Evolutionary conservation across 2,113 vertebrate species (phyloP).

Genomic region (Zingel zingel): DNA sequence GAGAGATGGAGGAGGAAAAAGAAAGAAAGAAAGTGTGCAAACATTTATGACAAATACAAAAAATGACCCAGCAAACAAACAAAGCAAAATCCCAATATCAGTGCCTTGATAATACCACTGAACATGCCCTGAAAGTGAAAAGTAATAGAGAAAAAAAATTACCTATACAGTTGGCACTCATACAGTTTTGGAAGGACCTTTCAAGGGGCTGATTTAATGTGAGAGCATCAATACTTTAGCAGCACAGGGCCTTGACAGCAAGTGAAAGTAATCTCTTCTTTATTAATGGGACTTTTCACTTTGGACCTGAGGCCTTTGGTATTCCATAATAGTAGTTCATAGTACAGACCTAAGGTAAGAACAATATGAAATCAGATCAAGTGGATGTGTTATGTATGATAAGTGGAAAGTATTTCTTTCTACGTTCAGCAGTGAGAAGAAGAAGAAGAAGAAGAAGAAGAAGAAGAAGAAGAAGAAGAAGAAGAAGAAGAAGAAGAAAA

Average conservation of each 20-base stretch:
- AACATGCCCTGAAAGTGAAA: slow-evolving; percentile 68
- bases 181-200: slow-evolving; percentile 75
- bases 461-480: background rate
- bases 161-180: slow-evolving; percentile 63
- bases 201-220: slow-evolving; percentile 80
- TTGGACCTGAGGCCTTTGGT: slow-evolving; percentile 76
- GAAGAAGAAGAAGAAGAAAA: background rate
- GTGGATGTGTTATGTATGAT: slow-evolving; percentile 66
- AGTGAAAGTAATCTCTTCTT: slow-evolving; percentile 81
- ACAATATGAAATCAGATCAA: slow-evolving; percentile 80
- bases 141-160: slow-evolving; percentile 63
- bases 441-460: background rate
- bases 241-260: slow-evolving; percentile 75
- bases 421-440: slow-evolving; percentile 32
- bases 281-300: slow-evolving; percentile 83
- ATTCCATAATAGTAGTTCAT: slow-evolving; percentile 76
- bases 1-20: slow-evolving; percentile 41
- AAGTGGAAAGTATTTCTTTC: slow-evolving; percentile 60
- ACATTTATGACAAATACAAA: slow-evolving; percentile 43
- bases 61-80: slow-evolving; percentile 63
- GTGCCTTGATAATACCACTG: slow-evolving; percentile 56
- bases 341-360: slow-evolving; percentile 68
- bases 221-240: slow-evolving; percentile 78
- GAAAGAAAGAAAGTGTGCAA: slow-evolving; percentile 22
- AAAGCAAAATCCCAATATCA: slow-evolving; percentile 57